Conservation (phyloP, 1,140 invertebrate species). For the Gryllus bimaculatus region DNA sequence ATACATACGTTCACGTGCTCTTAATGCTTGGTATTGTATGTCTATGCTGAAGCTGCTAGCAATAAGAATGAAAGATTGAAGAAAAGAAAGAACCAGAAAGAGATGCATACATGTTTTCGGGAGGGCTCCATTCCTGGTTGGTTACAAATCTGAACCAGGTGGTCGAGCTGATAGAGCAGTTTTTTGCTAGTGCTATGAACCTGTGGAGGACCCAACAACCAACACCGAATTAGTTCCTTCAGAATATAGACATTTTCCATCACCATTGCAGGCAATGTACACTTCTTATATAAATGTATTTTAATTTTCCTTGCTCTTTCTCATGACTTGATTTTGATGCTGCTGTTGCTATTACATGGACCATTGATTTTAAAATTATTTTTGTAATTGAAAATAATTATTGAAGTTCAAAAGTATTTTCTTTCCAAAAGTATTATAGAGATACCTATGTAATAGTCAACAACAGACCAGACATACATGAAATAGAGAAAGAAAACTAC, state of each 20-base stretch:
- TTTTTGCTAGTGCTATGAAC: constrained; percentile 95
- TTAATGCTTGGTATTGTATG: constrained; percentile 6
- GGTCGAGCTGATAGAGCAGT: constrained; percentile 88
- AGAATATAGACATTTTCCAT: constrained; percentile 1
- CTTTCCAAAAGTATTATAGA: too few species aligned
- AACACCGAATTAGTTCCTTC: neutral
- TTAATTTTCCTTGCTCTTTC: too few species aligned
- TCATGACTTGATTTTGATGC: too few species aligned
- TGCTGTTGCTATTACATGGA: too few species aligned
- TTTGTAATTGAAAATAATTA: too few species aligned
- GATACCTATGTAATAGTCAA: too few species aligned
- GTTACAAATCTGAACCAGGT: constrained; percentile 91
- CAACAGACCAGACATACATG: neutral
- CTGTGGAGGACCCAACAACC: constrained; percentile 37
- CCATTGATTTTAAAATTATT: too few species aligned
- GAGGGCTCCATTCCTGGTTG: constrained; percentile 62
- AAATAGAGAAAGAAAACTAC: neutral
- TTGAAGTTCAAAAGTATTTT: too few species aligned
- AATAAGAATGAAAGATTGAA: neutral
- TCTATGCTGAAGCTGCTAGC: constrained; percentile 1
- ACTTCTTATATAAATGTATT: neutral
- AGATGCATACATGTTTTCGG: constrained; percentile 58
- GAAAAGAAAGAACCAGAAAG: constrained; percentile 12
- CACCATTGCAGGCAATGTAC: neutral
- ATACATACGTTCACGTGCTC: neutral